Percentiles rank a stretch among this genome's conserved stretches.
phyloP scores from a whole-genome alignment of 2,113 vertebrate species.

The Strigops habroptila region DNA sequence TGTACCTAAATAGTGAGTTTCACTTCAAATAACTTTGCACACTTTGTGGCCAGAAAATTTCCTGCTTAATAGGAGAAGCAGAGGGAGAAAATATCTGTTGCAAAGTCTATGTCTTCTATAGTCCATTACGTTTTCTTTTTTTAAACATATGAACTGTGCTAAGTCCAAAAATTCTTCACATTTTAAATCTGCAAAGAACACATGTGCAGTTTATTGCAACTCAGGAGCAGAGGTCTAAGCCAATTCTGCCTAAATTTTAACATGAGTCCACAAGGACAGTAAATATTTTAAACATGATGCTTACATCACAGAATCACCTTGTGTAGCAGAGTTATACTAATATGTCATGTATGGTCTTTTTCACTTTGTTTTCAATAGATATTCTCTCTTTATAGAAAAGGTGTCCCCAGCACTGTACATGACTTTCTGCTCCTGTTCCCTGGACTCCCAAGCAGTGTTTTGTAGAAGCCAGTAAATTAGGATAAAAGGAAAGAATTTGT shows the following conservation, averaged over 20 bases:
- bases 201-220: neutral
- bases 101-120: neutral
- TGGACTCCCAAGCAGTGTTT: neutral
- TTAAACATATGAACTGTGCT: neutral
- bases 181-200: neutral
- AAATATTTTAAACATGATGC: slow-evolving; percentile 14
- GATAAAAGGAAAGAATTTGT: neutral
- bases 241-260: neutral
- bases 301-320: neutral
- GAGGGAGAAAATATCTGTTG: neutral
- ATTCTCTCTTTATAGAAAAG: neutral
- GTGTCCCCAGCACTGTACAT: neutral
- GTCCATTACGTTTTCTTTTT: neutral
- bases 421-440: neutral
- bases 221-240: neutral
- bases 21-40: neutral
- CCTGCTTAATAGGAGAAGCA: neutral
- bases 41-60: neutral
- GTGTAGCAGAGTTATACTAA: neutral
- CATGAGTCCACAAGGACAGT: neutral
- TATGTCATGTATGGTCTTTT: neutral
- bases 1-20: neutral
- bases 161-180: neutral
- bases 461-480: neutral
- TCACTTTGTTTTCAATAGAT: neutral